Base-by-base conservation (phyloP, 2,113 vertebrate genomes). In the Silurus glanis region DNA sequence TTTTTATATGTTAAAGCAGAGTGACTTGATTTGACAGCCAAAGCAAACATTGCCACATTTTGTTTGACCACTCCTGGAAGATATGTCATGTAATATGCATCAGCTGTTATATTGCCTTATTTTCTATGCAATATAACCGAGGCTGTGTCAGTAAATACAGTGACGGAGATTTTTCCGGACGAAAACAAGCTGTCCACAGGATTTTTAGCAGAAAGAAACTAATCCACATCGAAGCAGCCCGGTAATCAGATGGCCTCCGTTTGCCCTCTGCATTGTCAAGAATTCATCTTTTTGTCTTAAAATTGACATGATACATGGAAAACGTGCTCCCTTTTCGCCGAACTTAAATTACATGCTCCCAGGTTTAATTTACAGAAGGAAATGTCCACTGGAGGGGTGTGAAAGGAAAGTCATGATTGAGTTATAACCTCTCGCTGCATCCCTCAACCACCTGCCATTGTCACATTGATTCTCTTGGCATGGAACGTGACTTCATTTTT, bases 351-450 rank as follows among this genome's bases (percentile, higher is more conserved):
- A 45, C 61, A 79, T 56, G 61, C 25, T 67, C 16, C 1, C 47
- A 45, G 59, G 61, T 53, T 64, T 55, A 79, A 53, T 85, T 83
- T 69, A 58, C 66, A 37, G 25, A 85, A 78, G 75, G 58, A 66
- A 85, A 75, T 66, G 47, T 78, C 74, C 59, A 66, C 74, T n/a
- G 58, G 28, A 61, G 56, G 37, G 28, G 59, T 71, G 61, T 53
- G 47, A 69, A 75, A 85, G 75, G 61, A 28, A 80, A 80, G 59
- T 61, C 7, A 37, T 37, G 59, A 78, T 62, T 84, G 71, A 76
- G 61, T 85, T 85, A 79, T 67, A 67, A 62, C 74, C 51, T 64
- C 84, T 85, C 19, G 16, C 56, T 67, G 61, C 74, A 78, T 23
- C 25, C 59, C 51, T 21, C 25, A 67, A 45, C 25, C 16, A 28